Base-by-base conservation (phyloP, 2,797 vertebrate species). In the Cottoperca gobio region DNA sequence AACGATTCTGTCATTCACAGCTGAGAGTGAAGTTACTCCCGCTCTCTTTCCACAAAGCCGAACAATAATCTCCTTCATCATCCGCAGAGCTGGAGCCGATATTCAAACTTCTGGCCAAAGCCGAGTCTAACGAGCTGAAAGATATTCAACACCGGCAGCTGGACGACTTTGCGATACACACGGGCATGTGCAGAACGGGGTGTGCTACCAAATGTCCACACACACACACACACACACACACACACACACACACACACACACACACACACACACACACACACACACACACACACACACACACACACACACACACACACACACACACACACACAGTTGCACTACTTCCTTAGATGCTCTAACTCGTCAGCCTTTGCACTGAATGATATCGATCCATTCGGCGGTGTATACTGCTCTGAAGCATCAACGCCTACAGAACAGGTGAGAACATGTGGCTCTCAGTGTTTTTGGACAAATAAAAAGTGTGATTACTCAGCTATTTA, bases 21-120 rank as follows among this genome's bases (percentile, higher is more conserved):
- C 40, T 6, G 14, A 14, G 37, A 73, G 67, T 55, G 33, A 77
- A 88, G 88, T 79, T 61, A 79, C 64, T 39, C 37, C 31, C 19
- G 23, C 21, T 64, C 43, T 70, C 42, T 43, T 57, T 50, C 66
- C 62, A 75, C 71, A 86, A 31, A 82, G 72, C 37, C 2, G 3
- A 81, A 86, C 74, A 79, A 67, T 75, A 60, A 86, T 78, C 52
- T 72, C 42, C 23, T 69, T 62, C 66, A 42, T 71, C 49, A 17
- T 24, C 58, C 9, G 28, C 28, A 31, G 16, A 14, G 23, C 54
- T 63, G 31, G 74, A 77, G 70, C 39, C 7, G 8, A 76, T 26
- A 69, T 16, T 62, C 37, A 66, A 59, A 77, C 57, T 55, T 57
- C 70, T 21, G 68, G 49, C 71, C 50, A 70, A 64, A 67, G 60